Conservation (phyloP, 2,113 vertebrate genomes). For the Actenoides hombroni region DNA sequence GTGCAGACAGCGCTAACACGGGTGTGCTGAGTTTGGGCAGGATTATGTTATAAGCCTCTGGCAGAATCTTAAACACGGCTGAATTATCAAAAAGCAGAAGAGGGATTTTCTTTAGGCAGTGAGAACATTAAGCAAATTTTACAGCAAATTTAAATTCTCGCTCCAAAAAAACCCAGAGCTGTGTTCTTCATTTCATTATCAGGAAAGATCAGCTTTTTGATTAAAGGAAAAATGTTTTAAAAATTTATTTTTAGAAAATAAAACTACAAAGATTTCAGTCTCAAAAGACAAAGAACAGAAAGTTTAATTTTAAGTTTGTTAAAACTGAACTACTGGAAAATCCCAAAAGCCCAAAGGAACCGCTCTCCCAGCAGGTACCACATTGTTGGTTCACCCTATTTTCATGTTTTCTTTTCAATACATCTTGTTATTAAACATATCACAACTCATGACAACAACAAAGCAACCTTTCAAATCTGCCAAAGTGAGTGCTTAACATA, state of each 20-base stretch:
- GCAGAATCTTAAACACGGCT: not conserved
- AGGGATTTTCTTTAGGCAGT: not conserved
- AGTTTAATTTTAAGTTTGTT: not conserved
- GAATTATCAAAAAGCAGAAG: not conserved
- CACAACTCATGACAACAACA: not conserved
- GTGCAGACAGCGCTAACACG: rapidly evolving
- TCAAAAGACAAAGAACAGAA: not conserved
- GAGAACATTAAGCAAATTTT: not conserved
- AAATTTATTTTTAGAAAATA: not conserved
- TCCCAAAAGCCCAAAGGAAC: not conserved
- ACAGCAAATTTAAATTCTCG: not conserved
- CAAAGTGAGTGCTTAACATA: not conserved
- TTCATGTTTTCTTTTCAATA: not conserved
- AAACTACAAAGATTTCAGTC: not conserved
- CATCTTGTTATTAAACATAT: not conserved
- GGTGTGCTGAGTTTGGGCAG: not conserved
- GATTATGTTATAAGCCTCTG: not conserved
- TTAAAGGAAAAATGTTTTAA: not conserved
- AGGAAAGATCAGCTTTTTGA: not conserved
- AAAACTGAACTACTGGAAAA: not conserved
- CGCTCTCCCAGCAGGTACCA: not conserved
- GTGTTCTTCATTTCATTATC: not conserved
- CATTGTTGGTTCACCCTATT: not conserved
- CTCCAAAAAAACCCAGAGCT: not conserved
- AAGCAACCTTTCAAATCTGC: not conserved